These are phyloP conservation scores for Antitype chi DNA, from an alignment of 2,888 invertebrate genomes.

Conservation along the genomic window DNA sequence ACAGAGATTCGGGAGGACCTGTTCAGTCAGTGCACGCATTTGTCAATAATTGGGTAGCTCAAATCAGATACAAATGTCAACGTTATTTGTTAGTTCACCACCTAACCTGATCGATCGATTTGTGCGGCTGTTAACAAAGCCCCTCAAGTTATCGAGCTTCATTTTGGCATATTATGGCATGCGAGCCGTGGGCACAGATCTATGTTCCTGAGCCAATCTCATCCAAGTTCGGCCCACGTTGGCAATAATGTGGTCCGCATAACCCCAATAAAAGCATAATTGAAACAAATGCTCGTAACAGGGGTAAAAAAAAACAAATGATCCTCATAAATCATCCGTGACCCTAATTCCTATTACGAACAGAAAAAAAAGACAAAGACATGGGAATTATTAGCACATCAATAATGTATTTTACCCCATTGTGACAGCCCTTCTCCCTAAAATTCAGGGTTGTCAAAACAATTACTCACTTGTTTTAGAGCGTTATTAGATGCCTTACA, in stretches of 20 bases:
- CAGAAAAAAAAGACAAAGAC: slow-evolving; percentile 41
- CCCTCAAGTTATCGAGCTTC: no score
- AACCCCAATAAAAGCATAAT: slow-evolving; percentile 13
- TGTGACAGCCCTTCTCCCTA: slow-evolving; percentile 10
- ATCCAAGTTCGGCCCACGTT: neutral
- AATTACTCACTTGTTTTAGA: neutral
- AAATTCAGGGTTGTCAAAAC: slow-evolving; percentile 7
- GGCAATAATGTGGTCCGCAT: neutral
- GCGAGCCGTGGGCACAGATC: no score
- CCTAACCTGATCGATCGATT: no score
- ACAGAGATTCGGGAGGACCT: no score
- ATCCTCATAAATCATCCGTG: slow-evolving; percentile 27
- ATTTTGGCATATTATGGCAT: no score
- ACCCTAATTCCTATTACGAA: slow-evolving; percentile 41
- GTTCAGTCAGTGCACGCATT: no score
- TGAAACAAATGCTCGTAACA: slow-evolving; percentile 1
- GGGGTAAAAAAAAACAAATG: slow-evolving; percentile 21
- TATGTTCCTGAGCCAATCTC: neutral
- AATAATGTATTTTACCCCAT: slow-evolving; percentile 35
- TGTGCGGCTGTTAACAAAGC: no score
- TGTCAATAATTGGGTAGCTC: no score
- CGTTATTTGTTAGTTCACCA: no score
- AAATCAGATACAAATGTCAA: no score
- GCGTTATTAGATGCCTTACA: no score
- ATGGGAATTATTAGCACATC: slow-evolving; percentile 53